Conservation (phyloP, 2,797 vertebrate species). For the Semaprochilodus insignis region DNA sequence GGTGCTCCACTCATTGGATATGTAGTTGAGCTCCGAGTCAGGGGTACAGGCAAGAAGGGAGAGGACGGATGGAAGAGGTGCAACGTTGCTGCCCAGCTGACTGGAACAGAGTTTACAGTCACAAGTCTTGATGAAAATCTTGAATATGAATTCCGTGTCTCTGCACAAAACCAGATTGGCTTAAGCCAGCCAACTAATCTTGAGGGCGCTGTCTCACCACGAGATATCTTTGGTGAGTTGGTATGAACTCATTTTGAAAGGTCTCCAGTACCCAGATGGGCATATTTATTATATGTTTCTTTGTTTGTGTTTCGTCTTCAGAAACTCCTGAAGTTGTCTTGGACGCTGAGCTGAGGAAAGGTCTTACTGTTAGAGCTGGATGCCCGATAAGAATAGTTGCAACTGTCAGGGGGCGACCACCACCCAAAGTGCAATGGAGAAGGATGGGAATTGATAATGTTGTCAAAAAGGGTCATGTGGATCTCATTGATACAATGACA, state of each 20-base stretch:
- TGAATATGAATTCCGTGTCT: slow-evolving; percentile 94
- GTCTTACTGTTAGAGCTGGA: slow-evolving; percentile 92
- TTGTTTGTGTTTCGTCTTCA: slow-evolving; percentile 70
- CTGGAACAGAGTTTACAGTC: slow-evolving; percentile 91
- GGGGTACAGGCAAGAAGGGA: slow-evolving; percentile 83
- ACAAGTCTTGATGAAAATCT: slow-evolving; percentile 89
- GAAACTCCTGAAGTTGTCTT: slow-evolving; percentile 93
- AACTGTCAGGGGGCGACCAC: slow-evolving; percentile 91
- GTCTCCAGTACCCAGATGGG: background rate
- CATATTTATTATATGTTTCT: background rate
- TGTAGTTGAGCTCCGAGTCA: slow-evolving; percentile 91
- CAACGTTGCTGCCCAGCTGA: slow-evolving; percentile 93
- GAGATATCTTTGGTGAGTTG: slow-evolving; percentile 91
- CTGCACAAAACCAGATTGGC: slow-evolving; percentile 97
- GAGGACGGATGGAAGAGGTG: slow-evolving; percentile 96
- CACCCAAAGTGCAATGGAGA: slow-evolving; percentile 92
- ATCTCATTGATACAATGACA: slow-evolving; percentile 97
- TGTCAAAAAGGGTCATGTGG: slow-evolving; percentile 93
- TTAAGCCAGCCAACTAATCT: slow-evolving; percentile 92
- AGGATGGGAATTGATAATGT: slow-evolving; percentile 97
- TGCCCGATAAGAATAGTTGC: slow-evolving; percentile 97
- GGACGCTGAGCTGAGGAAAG: slow-evolving; percentile 92
- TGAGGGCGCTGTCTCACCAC: slow-evolving; percentile 89
- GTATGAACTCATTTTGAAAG: background rate
- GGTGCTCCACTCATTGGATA: slow-evolving; percentile 96